Percentiles rank a stretch among this genome's conserved stretches.
Conservation (phyloP, 2,888 invertebrate genomes). For the Saturnia japonica region DNA sequence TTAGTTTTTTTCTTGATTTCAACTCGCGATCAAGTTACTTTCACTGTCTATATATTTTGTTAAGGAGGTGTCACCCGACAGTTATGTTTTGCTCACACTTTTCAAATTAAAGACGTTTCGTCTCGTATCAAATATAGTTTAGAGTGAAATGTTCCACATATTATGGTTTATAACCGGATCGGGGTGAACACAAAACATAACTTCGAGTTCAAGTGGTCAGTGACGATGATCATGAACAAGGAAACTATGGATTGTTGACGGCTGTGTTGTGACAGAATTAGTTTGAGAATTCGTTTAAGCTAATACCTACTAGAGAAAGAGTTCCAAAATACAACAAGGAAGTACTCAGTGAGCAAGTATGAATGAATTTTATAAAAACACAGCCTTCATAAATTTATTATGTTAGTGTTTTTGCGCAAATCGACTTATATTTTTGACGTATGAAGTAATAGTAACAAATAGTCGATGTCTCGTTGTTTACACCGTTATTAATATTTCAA, state of each 20-base stretch:
- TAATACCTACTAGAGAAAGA: conserved; percentile 70
- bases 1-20: neutral
- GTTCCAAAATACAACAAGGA: conserved; percentile 70
- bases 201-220: conserved; percentile 26
- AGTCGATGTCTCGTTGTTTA: conserved; percentile 72
- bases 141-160: conserved; percentile 13
- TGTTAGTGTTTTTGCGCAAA: conserved; percentile 4
- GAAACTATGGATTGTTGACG: conserved; percentile 41
- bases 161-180: conserved; percentile 7
- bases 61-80: neutral
- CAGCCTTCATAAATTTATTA: conserved; percentile 45
- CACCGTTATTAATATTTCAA: conserved; percentile 31
- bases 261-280: conserved; percentile 70
- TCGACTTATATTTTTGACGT: conserved; percentile 56
- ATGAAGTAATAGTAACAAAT: conserved; percentile 77
- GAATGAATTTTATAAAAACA: conserved; percentile 63
- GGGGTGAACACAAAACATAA: conserved; percentile 11
- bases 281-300: conserved; percentile 51
- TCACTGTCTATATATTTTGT: conserved; percentile 12
- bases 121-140: conserved; percentile 8
- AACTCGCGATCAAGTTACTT: conserved; percentile 1
- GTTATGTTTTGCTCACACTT: conserved; percentile 1
- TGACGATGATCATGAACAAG: conserved; percentile 63
- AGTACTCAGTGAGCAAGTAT: conserved; percentile 75
- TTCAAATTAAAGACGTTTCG: neutral